Conservation (phyloP, 1,140 invertebrate species). For the Leucophenga varia region DNA sequence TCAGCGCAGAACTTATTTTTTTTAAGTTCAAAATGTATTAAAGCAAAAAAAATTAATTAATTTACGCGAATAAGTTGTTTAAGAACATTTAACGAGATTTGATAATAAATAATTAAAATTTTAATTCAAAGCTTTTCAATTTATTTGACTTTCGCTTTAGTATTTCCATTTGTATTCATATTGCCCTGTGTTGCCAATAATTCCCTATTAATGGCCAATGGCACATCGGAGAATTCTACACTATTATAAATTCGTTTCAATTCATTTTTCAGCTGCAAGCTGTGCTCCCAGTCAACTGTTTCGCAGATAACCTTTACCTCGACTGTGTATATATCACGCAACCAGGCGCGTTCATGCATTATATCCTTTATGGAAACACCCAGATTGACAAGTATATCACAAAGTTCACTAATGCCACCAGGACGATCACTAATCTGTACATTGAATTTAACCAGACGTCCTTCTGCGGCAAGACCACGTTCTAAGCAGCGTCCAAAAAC, state of each 20-base stretch:
- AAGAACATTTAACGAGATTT: no score
- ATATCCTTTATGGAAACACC: conserved; percentile 94
- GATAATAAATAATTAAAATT: no score
- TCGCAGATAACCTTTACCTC: conserved; percentile 82
- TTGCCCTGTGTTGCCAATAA: conserved; percentile 5
- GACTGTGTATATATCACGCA: conserved; percentile 85
- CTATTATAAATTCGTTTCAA: conserved; percentile 64
- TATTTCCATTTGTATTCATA: no score
- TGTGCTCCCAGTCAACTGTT: conserved; percentile 78
- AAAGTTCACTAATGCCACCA: conserved; percentile 84
- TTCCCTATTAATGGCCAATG: conserved; percentile 56
- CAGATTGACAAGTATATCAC: conserved; percentile 69
- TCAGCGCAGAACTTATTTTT: no score
- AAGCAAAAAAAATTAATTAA: no score
- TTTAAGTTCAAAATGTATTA: no score
- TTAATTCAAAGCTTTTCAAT: no score
- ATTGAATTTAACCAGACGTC: conserved; percentile 81
- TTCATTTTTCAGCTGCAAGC: conserved; percentile 65
- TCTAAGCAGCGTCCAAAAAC: conserved; percentile 86
- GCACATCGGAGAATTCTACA: conserved; percentile 54
- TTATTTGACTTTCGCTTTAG: no score
- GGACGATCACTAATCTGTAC: conserved; percentile 85
- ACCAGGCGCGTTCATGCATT: conserved; percentile 90
- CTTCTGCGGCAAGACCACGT: conserved; percentile 84
- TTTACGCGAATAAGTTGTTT: no score